These are phyloP conservation scores for Drosophila paranaensis DNA, from an alignment of 2,888 invertebrate genomes.

Conservation along the genomic window DNA sequence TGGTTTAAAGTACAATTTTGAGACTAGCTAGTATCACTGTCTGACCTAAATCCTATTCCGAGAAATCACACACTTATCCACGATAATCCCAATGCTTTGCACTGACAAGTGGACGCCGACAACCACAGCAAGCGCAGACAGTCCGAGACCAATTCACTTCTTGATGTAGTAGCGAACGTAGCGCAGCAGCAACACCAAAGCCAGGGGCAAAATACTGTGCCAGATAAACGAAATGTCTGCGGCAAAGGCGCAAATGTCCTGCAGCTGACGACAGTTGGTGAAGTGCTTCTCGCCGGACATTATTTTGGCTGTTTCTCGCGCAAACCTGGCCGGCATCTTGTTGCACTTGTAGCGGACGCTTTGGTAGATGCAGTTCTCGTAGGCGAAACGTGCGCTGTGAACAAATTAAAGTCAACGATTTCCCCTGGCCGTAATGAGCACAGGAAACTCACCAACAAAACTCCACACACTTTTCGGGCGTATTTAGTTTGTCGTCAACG, in stretches of 20 bases:
- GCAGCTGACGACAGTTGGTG: slow-evolving; percentile 82
- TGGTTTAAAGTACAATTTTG: slow-evolving; percentile 18
- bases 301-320: slow-evolving; percentile 82
- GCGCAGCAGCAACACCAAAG: slow-evolving; percentile 28
- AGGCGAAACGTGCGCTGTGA: slow-evolving; percentile 83
- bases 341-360: slow-evolving; percentile 84
- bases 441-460: slow-evolving; percentile 83
- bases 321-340: slow-evolving; percentile 82
- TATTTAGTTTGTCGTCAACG: slow-evolving; percentile 68
- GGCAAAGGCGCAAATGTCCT: slow-evolving; percentile 71
- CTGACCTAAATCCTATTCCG: slow-evolving; percentile 57
- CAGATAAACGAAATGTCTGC: slow-evolving; percentile 14
- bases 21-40: slow-evolving; percentile 60
- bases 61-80: slow-evolving; percentile 44
- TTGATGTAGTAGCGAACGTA: slow-evolving; percentile 12
- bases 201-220: slow-evolving; percentile 31
- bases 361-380: slow-evolving; percentile 84
- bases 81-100: slow-evolving; percentile 65
- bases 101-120: slow-evolving; percentile 53
- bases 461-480: slow-evolving; percentile 82
- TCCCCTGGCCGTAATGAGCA: not conserved
- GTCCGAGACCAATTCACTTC: slow-evolving; percentile 33
- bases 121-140: slow-evolving; percentile 10
- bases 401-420: not conserved
- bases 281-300: slow-evolving; percentile 84